These are phyloP conservation scores for Odontamblyopus rebecca DNA, from an alignment of 2,797 vertebrate genomes.

Conservation along the genomic window DNA sequence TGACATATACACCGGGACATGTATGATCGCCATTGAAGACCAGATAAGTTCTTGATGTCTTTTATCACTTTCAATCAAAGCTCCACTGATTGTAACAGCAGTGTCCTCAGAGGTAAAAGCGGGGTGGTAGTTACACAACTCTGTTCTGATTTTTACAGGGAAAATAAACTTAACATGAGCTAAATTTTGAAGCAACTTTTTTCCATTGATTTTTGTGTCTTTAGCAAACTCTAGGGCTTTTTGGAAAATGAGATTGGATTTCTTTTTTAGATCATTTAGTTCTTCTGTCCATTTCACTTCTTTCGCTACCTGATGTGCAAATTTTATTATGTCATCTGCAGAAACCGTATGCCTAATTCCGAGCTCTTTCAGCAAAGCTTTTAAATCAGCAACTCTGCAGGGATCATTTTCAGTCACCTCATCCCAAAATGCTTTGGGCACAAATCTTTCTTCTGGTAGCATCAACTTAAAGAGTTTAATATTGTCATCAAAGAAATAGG, in stretches of 20 bases:
- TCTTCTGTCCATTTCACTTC: too few relatives aligned
- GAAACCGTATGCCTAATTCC: slow-evolving; percentile 72
- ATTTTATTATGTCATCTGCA: slow-evolving; percentile 56
- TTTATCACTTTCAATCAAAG: slow-evolving; percentile 48
- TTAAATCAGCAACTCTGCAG: too few relatives aligned
- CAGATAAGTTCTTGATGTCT: slow-evolving; percentile 67
- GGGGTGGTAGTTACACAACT: slow-evolving; percentile 60
- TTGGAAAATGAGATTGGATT: slow-evolving; percentile 58
- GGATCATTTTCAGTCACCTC: too few relatives aligned
- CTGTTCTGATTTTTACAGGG: slow-evolving; percentile 49
- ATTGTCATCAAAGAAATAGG: too few relatives aligned
- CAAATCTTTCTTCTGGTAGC: slow-evolving; percentile 54
- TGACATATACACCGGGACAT: slow-evolving; percentile 9
- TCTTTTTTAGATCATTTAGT: neutral
- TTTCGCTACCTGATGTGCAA: slow-evolving; percentile 61
- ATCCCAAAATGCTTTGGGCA: too few relatives aligned
- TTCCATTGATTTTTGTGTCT: neutral
- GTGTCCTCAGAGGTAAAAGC: slow-evolving; percentile 32
- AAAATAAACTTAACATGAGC: slow-evolving; percentile 72
- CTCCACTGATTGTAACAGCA: slow-evolving; percentile 67
- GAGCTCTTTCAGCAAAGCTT: slow-evolving; percentile 26
- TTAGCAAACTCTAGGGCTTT: neutral
- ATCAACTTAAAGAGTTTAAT: too few relatives aligned
- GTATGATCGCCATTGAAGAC: slow-evolving; percentile 74
- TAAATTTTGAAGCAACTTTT: slow-evolving; percentile 45